These are phyloP conservation scores for Numenius arquata DNA, from an alignment of 2,113 vertebrate species.

Conservation along the genomic window DNA sequence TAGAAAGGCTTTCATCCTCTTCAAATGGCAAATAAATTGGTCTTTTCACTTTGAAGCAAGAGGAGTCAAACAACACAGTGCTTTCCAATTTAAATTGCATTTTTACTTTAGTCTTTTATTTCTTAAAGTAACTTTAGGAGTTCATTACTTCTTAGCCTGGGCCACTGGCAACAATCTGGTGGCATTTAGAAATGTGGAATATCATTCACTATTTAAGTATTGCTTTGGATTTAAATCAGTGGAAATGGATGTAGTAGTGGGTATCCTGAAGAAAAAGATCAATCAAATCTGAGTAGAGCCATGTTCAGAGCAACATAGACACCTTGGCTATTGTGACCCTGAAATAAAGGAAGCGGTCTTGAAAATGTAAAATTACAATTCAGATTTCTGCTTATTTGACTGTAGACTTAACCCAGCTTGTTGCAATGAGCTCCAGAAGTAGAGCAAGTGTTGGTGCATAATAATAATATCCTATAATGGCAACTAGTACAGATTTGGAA, in stretches of 20 bases:
- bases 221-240: slow-evolving; percentile 4
- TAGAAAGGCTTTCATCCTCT: slow-evolving; percentile 46
- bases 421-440: not conserved
- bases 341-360: not conserved
- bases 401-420: not conserved
- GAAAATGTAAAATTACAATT: not conserved
- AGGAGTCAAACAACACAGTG: slow-evolving; percentile 30
- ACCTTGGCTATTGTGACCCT: not conserved
- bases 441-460: not conserved
- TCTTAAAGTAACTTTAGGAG: slow-evolving; percentile 43
- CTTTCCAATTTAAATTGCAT: slow-evolving; percentile 62
- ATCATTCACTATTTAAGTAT: not conserved
- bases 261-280: not conserved
- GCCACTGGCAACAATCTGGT: slow-evolving; percentile 29
- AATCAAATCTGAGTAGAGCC: not conserved
- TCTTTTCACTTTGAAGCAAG: slow-evolving; percentile 39
- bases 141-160: slow-evolving; percentile 33
- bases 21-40: slow-evolving; percentile 57
- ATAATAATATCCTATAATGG: not conserved
- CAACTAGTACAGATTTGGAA: not conserved
- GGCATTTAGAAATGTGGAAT: slow-evolving; percentile 17
- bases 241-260: not conserved
- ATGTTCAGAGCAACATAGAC: not conserved
- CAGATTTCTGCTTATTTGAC: not conserved
- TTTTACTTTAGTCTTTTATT: slow-evolving; percentile 47